Conservation (phyloP, 1,140 invertebrate species). For the Bombus sibiricus region DNA sequence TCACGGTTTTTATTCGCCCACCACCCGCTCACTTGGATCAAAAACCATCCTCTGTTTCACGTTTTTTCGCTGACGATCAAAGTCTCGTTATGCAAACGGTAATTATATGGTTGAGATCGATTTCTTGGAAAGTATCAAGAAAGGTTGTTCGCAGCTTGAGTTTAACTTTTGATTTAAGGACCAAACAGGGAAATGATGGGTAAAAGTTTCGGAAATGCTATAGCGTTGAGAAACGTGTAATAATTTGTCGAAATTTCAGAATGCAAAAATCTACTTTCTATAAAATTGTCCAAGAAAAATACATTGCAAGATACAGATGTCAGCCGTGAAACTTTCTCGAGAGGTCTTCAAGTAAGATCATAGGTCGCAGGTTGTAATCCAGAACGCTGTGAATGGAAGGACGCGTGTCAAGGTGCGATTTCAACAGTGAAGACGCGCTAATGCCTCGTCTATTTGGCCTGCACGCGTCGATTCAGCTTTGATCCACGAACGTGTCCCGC, state of each 20-base stretch:
- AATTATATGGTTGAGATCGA: neutral
- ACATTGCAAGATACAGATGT: neutral
- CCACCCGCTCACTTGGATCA: neutral
- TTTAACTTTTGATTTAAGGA: too few relatives aligned
- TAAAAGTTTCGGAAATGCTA: too few relatives aligned
- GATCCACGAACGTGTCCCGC: slow-evolving; percentile 29
- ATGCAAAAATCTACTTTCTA: neutral
- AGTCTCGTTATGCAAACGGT: too few relatives aligned
- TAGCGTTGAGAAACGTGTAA: too few relatives aligned
- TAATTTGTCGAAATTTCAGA: too few relatives aligned
- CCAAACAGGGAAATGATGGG: too few relatives aligned
- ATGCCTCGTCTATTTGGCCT: slow-evolving; percentile 30
- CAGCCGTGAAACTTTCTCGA: neutral
- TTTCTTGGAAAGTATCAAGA: neutral
- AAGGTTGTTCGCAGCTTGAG: neutral
- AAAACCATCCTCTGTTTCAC: neutral
- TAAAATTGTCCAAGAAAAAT: neutral
- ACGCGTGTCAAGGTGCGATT: slow-evolving; percentile 30
- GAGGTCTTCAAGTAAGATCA: neutral
- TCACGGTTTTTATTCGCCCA: neutral
- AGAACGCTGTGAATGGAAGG: neutral
- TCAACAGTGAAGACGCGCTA: slow-evolving; percentile 29
- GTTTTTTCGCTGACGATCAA: neutral
- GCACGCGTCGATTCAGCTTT: slow-evolving; percentile 36
- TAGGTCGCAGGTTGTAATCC: neutral